Evolutionary conservation across 2,113 vertebrate genomes (phyloP).

Genomic region (Mola mola): DNA sequence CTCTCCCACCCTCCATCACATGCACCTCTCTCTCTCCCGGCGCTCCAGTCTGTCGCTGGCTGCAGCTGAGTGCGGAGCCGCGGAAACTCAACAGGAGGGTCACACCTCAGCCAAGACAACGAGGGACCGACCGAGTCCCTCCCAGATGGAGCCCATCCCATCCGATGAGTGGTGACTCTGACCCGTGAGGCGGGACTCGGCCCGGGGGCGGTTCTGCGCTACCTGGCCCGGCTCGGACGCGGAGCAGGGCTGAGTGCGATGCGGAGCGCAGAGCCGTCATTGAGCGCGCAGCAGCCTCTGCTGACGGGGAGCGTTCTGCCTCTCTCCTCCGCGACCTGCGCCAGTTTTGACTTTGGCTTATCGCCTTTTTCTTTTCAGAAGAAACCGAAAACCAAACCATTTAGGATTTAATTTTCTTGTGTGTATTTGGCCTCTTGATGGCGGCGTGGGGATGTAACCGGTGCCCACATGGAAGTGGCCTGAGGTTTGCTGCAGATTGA

Average conservation of each 20-base stretch:
- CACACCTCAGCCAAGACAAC: no score
- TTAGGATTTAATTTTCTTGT: no score
- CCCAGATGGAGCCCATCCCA: background rate
- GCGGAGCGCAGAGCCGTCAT: slow-evolving; percentile 32
- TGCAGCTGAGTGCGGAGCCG: slow-evolving; percentile 48
- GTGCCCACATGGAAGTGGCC: slow-evolving; percentile 51
- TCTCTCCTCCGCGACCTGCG: slow-evolving; percentile 13
- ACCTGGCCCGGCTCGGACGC: slow-evolving; percentile 49
- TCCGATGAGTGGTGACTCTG: slow-evolving; percentile 23
- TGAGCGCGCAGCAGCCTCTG: slow-evolving; percentile 32
- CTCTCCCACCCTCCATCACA: slow-evolving; percentile 55
- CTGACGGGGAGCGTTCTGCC: slow-evolving; percentile 57
- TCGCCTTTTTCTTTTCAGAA: background rate
- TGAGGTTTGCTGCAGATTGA: slow-evolving; percentile 49
- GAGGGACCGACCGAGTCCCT: background rate
- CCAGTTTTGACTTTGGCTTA: background rate
- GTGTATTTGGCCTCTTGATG: background rate
- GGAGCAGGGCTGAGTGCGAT: slow-evolving; percentile 40
- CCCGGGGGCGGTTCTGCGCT: background rate
- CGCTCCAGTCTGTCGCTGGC: slow-evolving; percentile 50
- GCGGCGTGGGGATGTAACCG: slow-evolving; percentile 46
- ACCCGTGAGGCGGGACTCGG: slow-evolving; percentile 32
- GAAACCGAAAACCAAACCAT: slow-evolving; percentile 11
- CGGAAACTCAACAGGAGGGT: slow-evolving; percentile 56
- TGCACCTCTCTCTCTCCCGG: slow-evolving; percentile 53